Evolutionary conservation across 2,888 invertebrate species (phyloP).

Genomic region (Mamestra brassicae): DNA sequence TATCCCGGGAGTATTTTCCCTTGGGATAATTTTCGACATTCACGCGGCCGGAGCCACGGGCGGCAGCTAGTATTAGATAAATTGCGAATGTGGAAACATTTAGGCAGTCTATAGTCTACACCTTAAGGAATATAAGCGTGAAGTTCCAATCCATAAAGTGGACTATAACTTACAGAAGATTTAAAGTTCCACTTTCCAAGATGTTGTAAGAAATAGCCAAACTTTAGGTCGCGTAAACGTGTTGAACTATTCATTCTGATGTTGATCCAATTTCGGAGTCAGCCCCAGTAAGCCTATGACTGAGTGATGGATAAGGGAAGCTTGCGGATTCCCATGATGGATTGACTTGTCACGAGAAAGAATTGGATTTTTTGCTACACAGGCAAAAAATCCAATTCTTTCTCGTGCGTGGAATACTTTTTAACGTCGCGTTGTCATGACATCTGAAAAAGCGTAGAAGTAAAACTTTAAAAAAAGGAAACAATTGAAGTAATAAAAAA

Average conservation of each 20-base stretch:
- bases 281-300: slow-evolving; percentile 43
- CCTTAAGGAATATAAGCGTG: not conserved
- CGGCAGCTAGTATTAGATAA: too few relatives aligned
- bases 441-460: not conserved
- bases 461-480: not conserved
- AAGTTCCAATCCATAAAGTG: not conserved
- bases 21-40: too few relatives aligned
- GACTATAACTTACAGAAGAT: slow-evolving; percentile 15
- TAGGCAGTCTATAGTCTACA: too few relatives aligned
- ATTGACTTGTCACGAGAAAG: slow-evolving; percentile 53
- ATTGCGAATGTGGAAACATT: too few relatives aligned
- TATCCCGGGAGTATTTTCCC: too few relatives aligned
- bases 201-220: slow-evolving; percentile 14
- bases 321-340: slow-evolving; percentile 50
- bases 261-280: slow-evolving; percentile 49
- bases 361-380: slow-evolving; percentile 55
- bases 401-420: slow-evolving; percentile 31
- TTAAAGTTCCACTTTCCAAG: slow-evolving; percentile 13
- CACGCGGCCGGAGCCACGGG: too few relatives aligned
- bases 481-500: not conserved
- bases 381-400: too few relatives aligned
- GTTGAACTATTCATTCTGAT: slow-evolving; percentile 39
- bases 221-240: not conserved
- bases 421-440: slow-evolving; percentile 5
- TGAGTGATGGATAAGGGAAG: slow-evolving; percentile 56